Conservation (phyloP, 1,140 invertebrate species). For the Tetragonula clypearis region DNA sequence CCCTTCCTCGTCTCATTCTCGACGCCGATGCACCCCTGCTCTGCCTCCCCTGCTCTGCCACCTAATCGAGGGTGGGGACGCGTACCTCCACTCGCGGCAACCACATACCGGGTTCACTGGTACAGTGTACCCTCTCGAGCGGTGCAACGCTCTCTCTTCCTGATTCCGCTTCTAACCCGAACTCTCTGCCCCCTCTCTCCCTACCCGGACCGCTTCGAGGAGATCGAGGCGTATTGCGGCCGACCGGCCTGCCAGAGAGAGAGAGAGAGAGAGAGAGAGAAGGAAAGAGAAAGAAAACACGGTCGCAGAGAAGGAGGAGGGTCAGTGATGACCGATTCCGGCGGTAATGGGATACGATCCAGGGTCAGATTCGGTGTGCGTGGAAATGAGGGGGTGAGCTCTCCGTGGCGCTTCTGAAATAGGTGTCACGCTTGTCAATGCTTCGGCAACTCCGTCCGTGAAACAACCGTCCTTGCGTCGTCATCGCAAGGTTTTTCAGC, state of each 20-base stretch:
- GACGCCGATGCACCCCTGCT: not conserved
- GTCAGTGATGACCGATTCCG: constrained; percentile 71
- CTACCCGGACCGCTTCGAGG: constrained; percentile 4
- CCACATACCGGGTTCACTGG: constrained; percentile 78
- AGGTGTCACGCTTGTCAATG: constrained; percentile 27
- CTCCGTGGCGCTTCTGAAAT: constrained; percentile 8
- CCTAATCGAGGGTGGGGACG: constrained; percentile 55
- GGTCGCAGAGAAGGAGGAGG: constrained; percentile 44
- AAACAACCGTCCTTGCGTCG: not conserved
- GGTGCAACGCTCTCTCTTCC: constrained; percentile 81
- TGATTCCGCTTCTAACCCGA: constrained; percentile 72
- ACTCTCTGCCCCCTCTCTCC: not conserved
- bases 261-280: not conserved
- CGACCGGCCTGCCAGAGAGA: not conserved
- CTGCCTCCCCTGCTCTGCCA: not conserved
- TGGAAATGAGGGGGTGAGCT: constrained; percentile 25
- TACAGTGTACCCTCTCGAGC: constrained; percentile 79
- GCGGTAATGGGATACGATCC: constrained; percentile 66
- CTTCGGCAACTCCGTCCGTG: not conserved
- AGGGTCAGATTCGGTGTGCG: constrained; percentile 65
- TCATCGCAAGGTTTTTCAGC: not conserved
- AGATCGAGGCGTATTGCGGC: constrained; percentile 44
- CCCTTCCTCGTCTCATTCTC: constrained; percentile 13
- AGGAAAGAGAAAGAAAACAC: not conserved
- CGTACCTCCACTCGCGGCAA: constrained; percentile 57